Conservation (phyloP, 2,888 invertebrate genomes). For the Nineta flava region DNA sequence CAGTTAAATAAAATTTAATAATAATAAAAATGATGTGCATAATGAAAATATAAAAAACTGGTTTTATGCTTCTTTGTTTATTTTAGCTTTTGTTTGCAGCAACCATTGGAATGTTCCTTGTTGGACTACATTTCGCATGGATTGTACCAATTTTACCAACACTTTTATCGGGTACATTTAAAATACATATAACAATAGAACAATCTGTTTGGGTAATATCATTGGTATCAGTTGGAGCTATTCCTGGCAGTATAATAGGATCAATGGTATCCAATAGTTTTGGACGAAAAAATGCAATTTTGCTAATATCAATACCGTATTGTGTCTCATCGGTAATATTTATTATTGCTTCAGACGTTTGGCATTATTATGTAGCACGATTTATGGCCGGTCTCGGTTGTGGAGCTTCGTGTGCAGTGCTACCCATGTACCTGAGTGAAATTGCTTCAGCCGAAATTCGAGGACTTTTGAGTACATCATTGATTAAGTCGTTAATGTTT, state of each 20-base stretch:
- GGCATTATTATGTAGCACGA: conserved; percentile 29
- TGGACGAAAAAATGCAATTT: conserved; percentile 39
- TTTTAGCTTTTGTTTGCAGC: background rate
- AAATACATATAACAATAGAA: background rate
- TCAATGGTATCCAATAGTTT: conserved; percentile 41
- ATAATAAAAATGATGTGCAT: no score
- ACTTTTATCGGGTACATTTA: background rate
- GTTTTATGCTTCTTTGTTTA: no score
- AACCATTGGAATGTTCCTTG: background rate
- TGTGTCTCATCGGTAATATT: conserved; percentile 40
- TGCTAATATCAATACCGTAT: conserved; percentile 37
- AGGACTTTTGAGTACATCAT: conserved; percentile 32
- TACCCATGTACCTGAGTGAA: conserved; percentile 34
- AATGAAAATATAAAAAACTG: no score
- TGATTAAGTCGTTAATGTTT: conserved; percentile 29
- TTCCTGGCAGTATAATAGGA: conserved; percentile 20
- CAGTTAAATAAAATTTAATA: no score
- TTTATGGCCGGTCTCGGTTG: conserved; percentile 39
- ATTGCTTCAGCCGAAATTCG: conserved; percentile 30
- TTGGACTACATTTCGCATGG: background rate
- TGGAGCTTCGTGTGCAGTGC: conserved; percentile 14
- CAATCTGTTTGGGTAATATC: background rate
- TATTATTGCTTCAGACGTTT: conserved; percentile 34
- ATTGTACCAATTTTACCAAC: background rate
- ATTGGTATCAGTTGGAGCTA: background rate